These are phyloP conservation scores for Acromyrmex heyeri DNA, from an alignment of 1,140 invertebrate genomes.

Conservation along the genomic window DNA sequence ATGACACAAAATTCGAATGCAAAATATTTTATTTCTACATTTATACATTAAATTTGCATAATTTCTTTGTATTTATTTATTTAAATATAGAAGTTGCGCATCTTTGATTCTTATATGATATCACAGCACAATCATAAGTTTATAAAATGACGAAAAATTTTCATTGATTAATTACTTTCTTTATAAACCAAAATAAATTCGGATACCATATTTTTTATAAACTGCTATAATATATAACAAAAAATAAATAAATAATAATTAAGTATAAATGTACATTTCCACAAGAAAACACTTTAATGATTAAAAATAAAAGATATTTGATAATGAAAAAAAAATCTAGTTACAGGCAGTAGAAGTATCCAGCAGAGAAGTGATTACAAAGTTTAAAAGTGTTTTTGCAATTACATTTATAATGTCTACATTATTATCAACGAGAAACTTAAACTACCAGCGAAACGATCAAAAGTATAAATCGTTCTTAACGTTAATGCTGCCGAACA, in stretches of 20 bases:
- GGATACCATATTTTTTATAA: not conserved
- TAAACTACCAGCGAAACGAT: slow-evolving; percentile 15
- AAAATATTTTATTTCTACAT: not conserved
- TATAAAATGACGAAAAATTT: not conserved
- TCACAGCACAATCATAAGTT: not conserved
- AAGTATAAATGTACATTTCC: not conserved
- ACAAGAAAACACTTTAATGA: not conserved
- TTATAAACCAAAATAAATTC: not conserved
- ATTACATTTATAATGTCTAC: slow-evolving; percentile 34
- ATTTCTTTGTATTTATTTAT: slow-evolving; percentile 1
- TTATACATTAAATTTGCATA: not conserved
- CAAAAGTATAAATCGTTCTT: slow-evolving; percentile 18
- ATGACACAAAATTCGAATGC: not conserved
- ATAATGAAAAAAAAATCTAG: slow-evolving; percentile 1
- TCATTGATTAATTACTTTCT: not conserved
- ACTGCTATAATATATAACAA: not conserved
- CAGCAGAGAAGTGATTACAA: slow-evolving; percentile 8
- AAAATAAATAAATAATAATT: not conserved
- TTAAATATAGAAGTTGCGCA: not conserved
- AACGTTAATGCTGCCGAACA: slow-evolving; percentile 18
- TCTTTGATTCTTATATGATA: too few relatives aligned
- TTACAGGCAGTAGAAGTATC: not conserved
- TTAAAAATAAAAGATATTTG: not conserved
- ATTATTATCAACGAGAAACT: slow-evolving; percentile 38
- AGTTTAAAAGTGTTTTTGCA: slow-evolving; percentile 5